Evolutionary conservation across 2,113 vertebrate genomes (phyloP), one percentile per base, ranked within the genome.

Genomic region (Thamnophis sirtalis): DNA sequence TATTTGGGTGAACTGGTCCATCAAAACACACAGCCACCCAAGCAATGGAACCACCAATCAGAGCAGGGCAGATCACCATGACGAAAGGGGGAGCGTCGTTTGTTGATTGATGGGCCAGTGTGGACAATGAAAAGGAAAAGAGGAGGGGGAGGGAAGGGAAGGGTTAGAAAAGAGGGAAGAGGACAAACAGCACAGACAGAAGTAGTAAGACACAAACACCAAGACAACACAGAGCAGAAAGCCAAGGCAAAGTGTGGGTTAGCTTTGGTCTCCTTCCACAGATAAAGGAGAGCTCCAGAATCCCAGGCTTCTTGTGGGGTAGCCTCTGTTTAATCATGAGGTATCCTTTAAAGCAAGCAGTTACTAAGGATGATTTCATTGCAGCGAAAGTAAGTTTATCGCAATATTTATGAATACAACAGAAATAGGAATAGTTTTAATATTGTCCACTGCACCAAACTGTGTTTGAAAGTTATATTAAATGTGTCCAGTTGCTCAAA

Each of bases 191-290:
- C 98, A 98, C 97, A 98, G 97, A 98, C 97, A 93, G 91, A 97
- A 95, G 96, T 97, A 97, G 98, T 97, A 96, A 97, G 97, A 98
- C 96, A 96, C 97, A 97, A 97, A 98, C 97, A 98, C 97, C 97
- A 95, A 98, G 98, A 98, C 97, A 98, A 99, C 98, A 98, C 97
- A 98, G 97, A 98, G 98, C 98, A 99, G 98, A 98, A 98, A 99
- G 98, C 98, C 98, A 98, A 98, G 98, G 98, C 98, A 98, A 98
- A 99, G 98, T 98, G 98, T 98, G 98, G 98, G 98, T 98, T 98
- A 98, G 98, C 98, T 98, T 98, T 97, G 98, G 97, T 98, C 97
- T 98, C 97, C 94, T 97, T 97, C 97, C 92, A 95, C 92, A 15
- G 90, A 96, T 95, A 96, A 95, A 95, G 17, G 4, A 93, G 55